A percentile compares a stretch with the other conserved stretches of the same genome.
These are phyloP conservation scores for Nomada ferruginata DNA, from an alignment of 2,888 invertebrate species.

Conservation along the genomic window DNA sequence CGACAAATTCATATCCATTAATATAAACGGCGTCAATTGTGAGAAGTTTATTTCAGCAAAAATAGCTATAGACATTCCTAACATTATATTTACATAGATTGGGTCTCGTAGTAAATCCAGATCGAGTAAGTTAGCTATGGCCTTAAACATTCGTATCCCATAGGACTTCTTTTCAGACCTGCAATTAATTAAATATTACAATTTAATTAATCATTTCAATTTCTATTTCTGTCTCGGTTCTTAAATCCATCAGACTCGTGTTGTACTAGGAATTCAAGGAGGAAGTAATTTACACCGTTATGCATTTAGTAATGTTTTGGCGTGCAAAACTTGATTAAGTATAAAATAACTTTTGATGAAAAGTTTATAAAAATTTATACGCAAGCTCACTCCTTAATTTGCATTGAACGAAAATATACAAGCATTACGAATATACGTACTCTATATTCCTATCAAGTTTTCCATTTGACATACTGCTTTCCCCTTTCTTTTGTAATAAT, in stretches of 20 bases:
- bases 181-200: slow-evolving; percentile 12
- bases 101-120: slow-evolving; percentile 88
- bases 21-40: slow-evolving; percentile 88
- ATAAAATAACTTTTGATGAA: too few species aligned
- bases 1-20: slow-evolving; percentile 87
- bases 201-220: not conserved
- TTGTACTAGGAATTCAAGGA: too few species aligned
- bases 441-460: not conserved
- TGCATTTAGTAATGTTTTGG: too few species aligned
- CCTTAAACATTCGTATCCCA: slow-evolving; percentile 4
- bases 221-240: not conserved
- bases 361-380: too few species aligned
- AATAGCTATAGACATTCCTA: slow-evolving; percentile 89
- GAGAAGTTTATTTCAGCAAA: slow-evolving; percentile 90
- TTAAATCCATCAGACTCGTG: not conserved
- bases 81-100: slow-evolving; percentile 88
- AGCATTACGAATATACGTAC: slow-evolving; percentile 21
- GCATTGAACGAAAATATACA: not conserved
- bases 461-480: not conserved
- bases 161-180: slow-evolving; percentile 29
- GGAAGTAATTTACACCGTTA: too few species aligned
- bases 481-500: slow-evolving; percentile 4
- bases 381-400: too few species aligned
- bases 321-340: too few species aligned
- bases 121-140: slow-evolving; percentile 87